Base-by-base conservation (phyloP, 2,113 vertebrate species). In the Labeo catla region DNA sequence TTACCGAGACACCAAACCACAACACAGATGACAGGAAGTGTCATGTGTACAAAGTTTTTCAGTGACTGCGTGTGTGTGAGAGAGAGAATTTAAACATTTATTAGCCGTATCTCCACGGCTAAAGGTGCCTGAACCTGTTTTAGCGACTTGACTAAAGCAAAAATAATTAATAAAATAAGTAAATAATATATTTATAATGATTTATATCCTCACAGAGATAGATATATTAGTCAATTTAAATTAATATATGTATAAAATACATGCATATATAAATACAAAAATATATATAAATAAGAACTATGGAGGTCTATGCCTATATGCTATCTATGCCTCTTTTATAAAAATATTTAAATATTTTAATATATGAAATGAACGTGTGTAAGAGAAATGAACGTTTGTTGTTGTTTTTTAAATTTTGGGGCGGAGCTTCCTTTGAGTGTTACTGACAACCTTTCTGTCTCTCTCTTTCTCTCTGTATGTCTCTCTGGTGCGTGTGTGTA, bases 371-470 rank as follows among this genome's bases (percentile, higher is more conserved):
- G 28, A 36, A 0, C 16, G 66, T 72, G 19, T 47, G 28, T 28
- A 2, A 28, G 28, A 28, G 28, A 28, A 28, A 28, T 28, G 28
- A 28, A 28, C 28, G 8, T 21, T 6, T 72, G 34, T 39, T 78
- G 34, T 68, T 21, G 45, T 19, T 80, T 80, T n/a, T 9, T 70
- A 3, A 21, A 52, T 79, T 57, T 79, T 9, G 8, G 39, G 10
- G 57, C 12, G 4, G 11, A 4, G 78, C n/a, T 80, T 57, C 72
- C 45, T 74, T 45, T 13, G 9, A 80, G 21, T 5, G n/a, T 23
- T 6, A 59, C 3, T 59, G 50, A 74, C 50, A 45, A 73, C 50
- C 70, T 61, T 74, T 23, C 83, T 74, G 68, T 84, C 83, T 84
- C 83, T 84, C 81, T 57, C 28, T 70, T 8, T 47, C 19, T 65